Conservation (phyloP, 2,888 invertebrate genomes). For the Apodemia duryi region DNA sequence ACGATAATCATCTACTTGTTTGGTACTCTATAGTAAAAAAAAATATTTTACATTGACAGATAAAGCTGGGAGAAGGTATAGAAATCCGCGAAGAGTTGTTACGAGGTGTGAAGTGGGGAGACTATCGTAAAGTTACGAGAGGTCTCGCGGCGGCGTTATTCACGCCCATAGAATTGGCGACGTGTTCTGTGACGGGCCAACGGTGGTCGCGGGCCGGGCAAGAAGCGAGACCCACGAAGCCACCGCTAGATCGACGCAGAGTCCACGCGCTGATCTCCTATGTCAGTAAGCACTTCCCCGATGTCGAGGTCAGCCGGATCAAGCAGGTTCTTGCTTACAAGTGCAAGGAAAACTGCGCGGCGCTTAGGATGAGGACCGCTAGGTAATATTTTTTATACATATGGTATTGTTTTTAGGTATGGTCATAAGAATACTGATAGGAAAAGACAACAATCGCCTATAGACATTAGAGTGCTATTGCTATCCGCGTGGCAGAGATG, state of each 20-base stretch:
- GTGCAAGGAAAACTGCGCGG: conserved; percentile 88
- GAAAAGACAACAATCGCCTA: no score
- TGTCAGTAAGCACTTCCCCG: conserved; percentile 85
- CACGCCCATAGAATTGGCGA: conserved; percentile 85
- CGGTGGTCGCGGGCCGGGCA: conserved; percentile 86
- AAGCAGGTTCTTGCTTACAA: conserved; percentile 88
- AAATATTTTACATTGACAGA: conserved; percentile 59
- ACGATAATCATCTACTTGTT: no score
- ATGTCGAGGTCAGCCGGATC: conserved; percentile 86
- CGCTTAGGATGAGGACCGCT: conserved; percentile 85
- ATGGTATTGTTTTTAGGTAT: background rate
- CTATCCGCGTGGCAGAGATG: no score
- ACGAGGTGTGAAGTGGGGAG: conserved; percentile 86
- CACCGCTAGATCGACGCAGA: conserved; percentile 84
- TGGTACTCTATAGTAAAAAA: background rate
- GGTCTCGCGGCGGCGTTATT: conserved; percentile 86
- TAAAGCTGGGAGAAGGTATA: conserved; percentile 85
- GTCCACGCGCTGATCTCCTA: conserved; percentile 88
- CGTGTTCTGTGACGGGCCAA: conserved; percentile 87
- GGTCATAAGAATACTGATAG: background rate
- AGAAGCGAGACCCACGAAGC: conserved; percentile 86
- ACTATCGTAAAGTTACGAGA: conserved; percentile 85
- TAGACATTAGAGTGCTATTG: no score
- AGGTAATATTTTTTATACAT: conserved; percentile 61
- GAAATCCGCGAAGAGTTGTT: conserved; percentile 85